Percentiles rank a stretch among this genome's conserved stretches.
phyloP scores from a whole-genome alignment of 2,797 vertebrate species.

The Sparidentex hasta region DNA sequence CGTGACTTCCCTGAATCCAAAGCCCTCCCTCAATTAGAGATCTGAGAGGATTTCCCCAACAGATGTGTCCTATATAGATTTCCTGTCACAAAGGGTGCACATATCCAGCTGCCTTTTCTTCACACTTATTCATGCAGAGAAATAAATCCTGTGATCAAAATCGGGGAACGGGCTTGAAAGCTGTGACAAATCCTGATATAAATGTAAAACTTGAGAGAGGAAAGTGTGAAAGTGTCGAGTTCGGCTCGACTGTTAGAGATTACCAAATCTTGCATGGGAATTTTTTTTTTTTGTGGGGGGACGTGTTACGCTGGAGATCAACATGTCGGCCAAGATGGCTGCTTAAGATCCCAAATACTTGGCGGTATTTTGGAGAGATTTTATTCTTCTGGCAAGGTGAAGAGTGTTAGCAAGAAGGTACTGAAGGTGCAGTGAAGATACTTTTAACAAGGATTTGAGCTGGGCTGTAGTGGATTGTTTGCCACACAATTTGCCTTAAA shows the following conservation, averaged over 20 bases:
- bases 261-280: constrained; percentile 57
- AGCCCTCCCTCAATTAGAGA: constrained; percentile 59
- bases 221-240: constrained; percentile 72
- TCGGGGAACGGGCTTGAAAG: constrained; percentile 71
- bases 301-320: constrained; percentile 45
- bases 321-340: constrained; percentile 39
- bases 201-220: constrained; percentile 77
- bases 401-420: constrained; percentile 28
- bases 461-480: background rate
- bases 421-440: background rate
- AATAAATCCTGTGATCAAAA: constrained; percentile 85
- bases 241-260: constrained; percentile 65
- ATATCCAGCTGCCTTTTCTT: constrained; percentile 74
- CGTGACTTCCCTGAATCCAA: constrained; percentile 44
- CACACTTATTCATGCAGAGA: constrained; percentile 80
- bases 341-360: constrained; percentile 34
- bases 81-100: constrained; percentile 78
- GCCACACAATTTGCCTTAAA: too few relatives aligned
- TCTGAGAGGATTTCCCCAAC: constrained; percentile 71
- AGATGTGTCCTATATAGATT: constrained; percentile 81
- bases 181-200: constrained; percentile 84
- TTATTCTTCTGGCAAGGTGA: constrained; percentile 12
- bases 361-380: constrained; percentile 3
- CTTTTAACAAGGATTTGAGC: constrained; percentile 3
- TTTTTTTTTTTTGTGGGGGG: constrained; percentile 16